Evolutionary conservation across 2,888 invertebrate species (phyloP).

Genomic region (Cataglyphis rosenhaueri): DNA sequence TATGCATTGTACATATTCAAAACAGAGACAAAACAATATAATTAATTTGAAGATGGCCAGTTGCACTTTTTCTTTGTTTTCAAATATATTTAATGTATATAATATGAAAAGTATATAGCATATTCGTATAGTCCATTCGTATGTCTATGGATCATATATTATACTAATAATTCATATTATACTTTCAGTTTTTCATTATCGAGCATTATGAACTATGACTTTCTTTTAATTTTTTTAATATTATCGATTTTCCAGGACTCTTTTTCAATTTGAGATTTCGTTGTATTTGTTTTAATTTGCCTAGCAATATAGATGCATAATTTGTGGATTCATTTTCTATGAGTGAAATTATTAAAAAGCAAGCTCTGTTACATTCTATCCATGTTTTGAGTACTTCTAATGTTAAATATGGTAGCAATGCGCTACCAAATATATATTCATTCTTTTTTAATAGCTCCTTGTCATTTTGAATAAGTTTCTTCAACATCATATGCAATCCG

Average conservation of each 20-base stretch:
- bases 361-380: slow-evolving; percentile 91
- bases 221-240: slow-evolving; percentile 85
- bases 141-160: not conserved
- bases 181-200: slow-evolving; percentile 82
- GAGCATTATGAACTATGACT: too few relatives aligned
- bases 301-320: slow-evolving; percentile 85
- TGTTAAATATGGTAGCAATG: slow-evolving; percentile 86
- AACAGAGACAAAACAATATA: not conserved
- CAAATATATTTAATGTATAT: not conserved
- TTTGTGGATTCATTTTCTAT: slow-evolving; percentile 88
- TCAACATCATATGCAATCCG: slow-evolving; percentile 91
- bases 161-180: not conserved
- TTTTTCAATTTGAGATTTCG: slow-evolving; percentile 87
- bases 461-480: slow-evolving; percentile 90
- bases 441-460: slow-evolving; percentile 85
- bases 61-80: not conserved
- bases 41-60: not conserved
- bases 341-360: slow-evolving; percentile 90
- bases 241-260: slow-evolving; percentile 88
- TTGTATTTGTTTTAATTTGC: slow-evolving; percentile 86
- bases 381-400: slow-evolving; percentile 88
- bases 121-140: not conserved
- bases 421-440: slow-evolving; percentile 86
- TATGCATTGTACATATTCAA: not conserved
- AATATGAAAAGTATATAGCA: slow-evolving; percentile 1